Evolutionary conservation across 2,113 vertebrate species (phyloP), one percentile per base, ranked within the genome.

Genomic region (Erinaceus europaeus): DNA sequence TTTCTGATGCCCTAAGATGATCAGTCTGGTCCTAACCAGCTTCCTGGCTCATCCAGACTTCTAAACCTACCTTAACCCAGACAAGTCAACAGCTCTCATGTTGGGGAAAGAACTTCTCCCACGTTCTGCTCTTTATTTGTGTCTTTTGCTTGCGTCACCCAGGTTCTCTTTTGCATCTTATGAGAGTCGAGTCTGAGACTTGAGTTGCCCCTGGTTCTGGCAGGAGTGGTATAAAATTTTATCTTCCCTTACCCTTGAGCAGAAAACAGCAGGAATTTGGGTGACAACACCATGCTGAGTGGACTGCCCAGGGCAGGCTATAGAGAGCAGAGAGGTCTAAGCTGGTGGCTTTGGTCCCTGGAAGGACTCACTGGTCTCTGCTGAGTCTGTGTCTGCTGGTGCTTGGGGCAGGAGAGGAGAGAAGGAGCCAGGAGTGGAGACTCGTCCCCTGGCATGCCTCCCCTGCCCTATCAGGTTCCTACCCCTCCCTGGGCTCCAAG

Each of bases 401-500:
- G 44, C 77, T 59, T 80, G 69, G 75, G 78, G 55, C 69, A 91
- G 87, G 78, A 68, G 64, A 89, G 73, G 48, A 68, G 27, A 90
- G 67, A 55, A 81, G 84, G 64, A 84, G 44, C 34, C 14, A 57
- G 64, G 64, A 71, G 65, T 25, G 15, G 52, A 90, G 84, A 48
- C 27, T 83, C 3, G 15, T 23, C 1, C 80, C 64, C 89, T 91
- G 89, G 84, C 82, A 15, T 44, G 15, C 9, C 10, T 36, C 82
- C 59, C 75, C 80, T 85, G 74, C 83, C 94, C 94, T 94, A 96
- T 95, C 95, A 91, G 62, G 74, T 94, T 95, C 90, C 90, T 34
- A 67, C 76, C 91, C 88, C 91, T 93, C 93, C 93, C 74, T 27
- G 82, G 84, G 84, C 84, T 83, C 90, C 86, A 46, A 61, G 85